Conservation (phyloP, 2,888 invertebrate species). For the Oxyscelio sp. region DNA sequence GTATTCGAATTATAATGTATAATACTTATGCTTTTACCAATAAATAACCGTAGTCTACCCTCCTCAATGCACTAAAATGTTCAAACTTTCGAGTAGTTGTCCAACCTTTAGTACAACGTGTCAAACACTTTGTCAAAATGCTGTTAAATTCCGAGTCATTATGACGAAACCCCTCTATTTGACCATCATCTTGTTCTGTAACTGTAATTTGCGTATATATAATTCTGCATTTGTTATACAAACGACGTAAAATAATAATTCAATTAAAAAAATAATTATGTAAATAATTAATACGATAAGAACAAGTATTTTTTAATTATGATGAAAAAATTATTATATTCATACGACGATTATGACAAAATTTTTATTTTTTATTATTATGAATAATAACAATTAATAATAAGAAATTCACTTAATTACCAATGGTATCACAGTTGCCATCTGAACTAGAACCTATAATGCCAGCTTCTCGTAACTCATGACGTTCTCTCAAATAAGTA, state of each 20-base stretch:
- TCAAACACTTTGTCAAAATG: slow-evolving; percentile 1
- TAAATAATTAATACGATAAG: too few relatives aligned
- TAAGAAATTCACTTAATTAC: background rate
- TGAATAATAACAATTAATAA: background rate
- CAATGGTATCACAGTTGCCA: background rate
- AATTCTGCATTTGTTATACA: too few relatives aligned
- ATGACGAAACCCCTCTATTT: slow-evolving; percentile 31
- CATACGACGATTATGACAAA: too few relatives aligned
- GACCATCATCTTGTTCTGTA: slow-evolving; percentile 7
- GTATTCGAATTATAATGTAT: background rate
- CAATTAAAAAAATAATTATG: too few relatives aligned
- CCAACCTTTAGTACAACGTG: background rate
- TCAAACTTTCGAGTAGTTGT: background rate
- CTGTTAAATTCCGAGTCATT: background rate
- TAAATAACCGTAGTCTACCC: slow-evolving; percentile 4
- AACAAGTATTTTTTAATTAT: too few relatives aligned
- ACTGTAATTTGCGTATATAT: too few relatives aligned
- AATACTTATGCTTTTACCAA: slow-evolving; percentile 10
- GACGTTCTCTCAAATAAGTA: slow-evolving; percentile 25
- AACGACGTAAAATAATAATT: too few relatives aligned
- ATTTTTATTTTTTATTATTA: slow-evolving; percentile 8
- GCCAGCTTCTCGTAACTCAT: slow-evolving; percentile 10
- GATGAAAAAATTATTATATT: too few relatives aligned
- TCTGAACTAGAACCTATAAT: background rate
- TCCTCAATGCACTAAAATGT: background rate